phyloP scores from a whole-genome alignment of 1,140 invertebrate species.

The Streblospio benedicti region DNA sequence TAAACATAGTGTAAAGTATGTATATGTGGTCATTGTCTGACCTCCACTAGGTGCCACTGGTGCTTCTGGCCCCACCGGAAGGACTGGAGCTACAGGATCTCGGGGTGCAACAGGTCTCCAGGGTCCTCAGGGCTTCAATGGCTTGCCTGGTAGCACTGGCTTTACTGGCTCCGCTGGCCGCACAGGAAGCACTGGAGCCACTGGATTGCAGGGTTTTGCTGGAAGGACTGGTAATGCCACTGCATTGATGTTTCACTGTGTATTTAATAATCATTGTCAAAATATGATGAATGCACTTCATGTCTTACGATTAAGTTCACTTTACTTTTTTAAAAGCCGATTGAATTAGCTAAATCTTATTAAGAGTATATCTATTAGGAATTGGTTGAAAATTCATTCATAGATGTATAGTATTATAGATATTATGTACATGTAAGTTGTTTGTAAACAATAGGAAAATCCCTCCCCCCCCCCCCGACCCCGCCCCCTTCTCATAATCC shows the following conservation, averaged over 20 bases:
- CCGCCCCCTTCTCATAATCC: neutral
- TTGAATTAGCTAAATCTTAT: neutral
- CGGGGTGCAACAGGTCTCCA: constrained; percentile 6
- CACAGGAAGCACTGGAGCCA: constrained; percentile 1
- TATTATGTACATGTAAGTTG: too few species aligned
- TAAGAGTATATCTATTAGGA: too few species aligned
- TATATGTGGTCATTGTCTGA: too few species aligned
- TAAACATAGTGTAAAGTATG: too few species aligned
- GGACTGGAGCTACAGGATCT: constrained; percentile 4
- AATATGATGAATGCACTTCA: too few species aligned
- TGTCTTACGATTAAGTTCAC: too few species aligned
- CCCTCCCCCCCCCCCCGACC: too few species aligned
- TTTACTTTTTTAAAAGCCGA: too few species aligned
- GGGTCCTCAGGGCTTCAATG: constrained; percentile 4
- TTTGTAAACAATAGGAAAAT: neutral
- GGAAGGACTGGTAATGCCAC: constrained; percentile 11
- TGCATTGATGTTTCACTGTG: too few species aligned
- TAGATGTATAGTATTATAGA: too few species aligned
- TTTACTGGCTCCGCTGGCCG: constrained; percentile 6
- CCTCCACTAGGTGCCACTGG: constrained; percentile 15
- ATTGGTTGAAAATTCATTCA: too few species aligned
- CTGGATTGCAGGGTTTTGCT: neutral
- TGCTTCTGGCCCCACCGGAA: constrained; percentile 6
- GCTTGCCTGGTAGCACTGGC: constrained; percentile 6
- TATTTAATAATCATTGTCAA: too few species aligned